Evolutionary conservation across 2,888 invertebrate species (phyloP).

Genomic region (Oxytorus armatus): DNA sequence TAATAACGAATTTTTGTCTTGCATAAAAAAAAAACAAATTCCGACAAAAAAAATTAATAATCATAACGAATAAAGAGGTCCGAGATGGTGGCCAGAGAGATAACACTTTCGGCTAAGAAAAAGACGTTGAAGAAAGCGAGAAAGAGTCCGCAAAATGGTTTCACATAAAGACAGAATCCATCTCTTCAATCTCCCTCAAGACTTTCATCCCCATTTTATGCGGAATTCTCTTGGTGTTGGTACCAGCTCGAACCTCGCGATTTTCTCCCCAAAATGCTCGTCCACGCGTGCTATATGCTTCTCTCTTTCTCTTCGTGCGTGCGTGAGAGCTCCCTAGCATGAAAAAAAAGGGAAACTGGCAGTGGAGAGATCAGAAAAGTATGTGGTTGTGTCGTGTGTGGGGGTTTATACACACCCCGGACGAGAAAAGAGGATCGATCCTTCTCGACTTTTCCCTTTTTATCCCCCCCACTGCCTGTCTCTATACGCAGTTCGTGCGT

Average conservation of each 20-base stretch:
- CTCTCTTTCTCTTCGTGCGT: conserved; percentile 36
- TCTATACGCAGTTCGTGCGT: conserved; percentile 79
- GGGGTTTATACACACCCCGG: conserved; percentile 18
- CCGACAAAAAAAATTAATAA: background rate
- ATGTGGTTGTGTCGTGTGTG: conserved; percentile 44
- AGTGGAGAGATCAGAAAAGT: conserved; percentile 41
- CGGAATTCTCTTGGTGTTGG: conserved; percentile 53
- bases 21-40: background rate
- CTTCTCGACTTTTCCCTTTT: conserved; percentile 60
- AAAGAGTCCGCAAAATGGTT: conserved; percentile 82
- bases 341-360: conserved; percentile 74
- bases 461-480: conserved; percentile 58
- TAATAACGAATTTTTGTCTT: background rate
- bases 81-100: background rate
- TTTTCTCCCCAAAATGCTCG: conserved; percentile 68
- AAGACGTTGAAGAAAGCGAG: conserved; percentile 25
- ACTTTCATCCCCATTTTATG: conserved; percentile 66
- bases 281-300: conserved; percentile 59
- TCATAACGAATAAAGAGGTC: background rate
- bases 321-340: conserved; percentile 29
- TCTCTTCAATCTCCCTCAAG: conserved; percentile 50
- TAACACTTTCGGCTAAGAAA: conserved; percentile 13
- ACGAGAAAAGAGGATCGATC: conserved; percentile 67
- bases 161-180: conserved; percentile 81
- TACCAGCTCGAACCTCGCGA: conserved; percentile 49